These are phyloP conservation scores for Mus pahari DNA, from an alignment of 2,113 vertebrate species.

Conservation along the genomic window DNA sequence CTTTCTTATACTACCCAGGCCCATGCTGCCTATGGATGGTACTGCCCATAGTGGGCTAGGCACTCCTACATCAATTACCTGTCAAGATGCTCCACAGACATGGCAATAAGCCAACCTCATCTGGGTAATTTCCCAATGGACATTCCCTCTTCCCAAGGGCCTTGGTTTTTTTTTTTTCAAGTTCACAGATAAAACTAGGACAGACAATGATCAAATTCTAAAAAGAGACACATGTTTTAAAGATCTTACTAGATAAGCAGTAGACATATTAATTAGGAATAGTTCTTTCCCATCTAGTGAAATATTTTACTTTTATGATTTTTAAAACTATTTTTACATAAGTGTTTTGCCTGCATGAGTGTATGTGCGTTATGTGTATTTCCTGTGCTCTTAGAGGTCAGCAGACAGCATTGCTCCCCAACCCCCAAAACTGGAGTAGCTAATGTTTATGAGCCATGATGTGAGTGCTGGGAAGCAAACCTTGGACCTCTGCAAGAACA, in stretches of 20 bases:
- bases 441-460: neutral
- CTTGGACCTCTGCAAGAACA: neutral
- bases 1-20: neutral
- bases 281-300: neutral
- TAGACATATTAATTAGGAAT: neutral
- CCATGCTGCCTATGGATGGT: neutral
- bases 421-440: neutral
- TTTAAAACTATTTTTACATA: neutral
- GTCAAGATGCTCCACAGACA: neutral
- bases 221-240: neutral
- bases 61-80: neutral
- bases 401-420: neutral
- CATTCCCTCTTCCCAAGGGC: neutral
- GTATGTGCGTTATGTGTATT: neutral
- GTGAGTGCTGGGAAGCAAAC: neutral
- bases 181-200: neutral
- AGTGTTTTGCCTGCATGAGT: neutral
- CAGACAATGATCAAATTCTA: slow-evolving; percentile 14
- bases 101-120: neutral
- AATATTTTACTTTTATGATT: neutral
- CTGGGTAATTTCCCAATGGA: neutral
- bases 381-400: neutral
- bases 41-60: neutral
- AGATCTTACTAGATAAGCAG: slow-evolving; percentile 2
- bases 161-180: neutral